Evolutionary conservation across 2,888 invertebrate species (phyloP), one percentile per base, ranked within the genome.

Genomic region (Hermodice carunculata): DNA sequence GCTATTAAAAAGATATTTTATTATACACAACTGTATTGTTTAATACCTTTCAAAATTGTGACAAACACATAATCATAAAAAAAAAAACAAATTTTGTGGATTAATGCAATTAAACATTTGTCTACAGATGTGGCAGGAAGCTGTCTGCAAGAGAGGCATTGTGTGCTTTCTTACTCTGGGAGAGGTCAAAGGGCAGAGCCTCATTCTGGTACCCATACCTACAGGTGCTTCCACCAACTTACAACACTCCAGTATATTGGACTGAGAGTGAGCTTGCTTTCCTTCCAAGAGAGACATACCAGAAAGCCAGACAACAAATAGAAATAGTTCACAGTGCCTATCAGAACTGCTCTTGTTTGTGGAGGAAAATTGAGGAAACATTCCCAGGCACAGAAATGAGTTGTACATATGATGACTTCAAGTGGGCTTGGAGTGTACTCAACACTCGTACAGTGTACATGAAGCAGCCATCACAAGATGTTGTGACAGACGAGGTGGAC

Each of bases 361-460:
- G n/a, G n/a, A n/a, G n/a, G n/a, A n/a, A n/a, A n/a, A n/a, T n/a
- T n/a, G n/a, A n/a, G n/a, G n/a, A n/a, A n/a, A n/a, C n/a, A n/a
- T n/a, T n/a, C n/a, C n/a, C n/a, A n/a, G n/a, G n/a, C n/a, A n/a
- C n/a, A n/a, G n/a, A n/a, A n/a, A n/a, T n/a, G n/a, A n/a, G n/a
- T n/a, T n/a, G n/a, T n/a, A n/a, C n/a, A n/a, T 87, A 89, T 63
- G 83, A 88, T 34, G 80, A 86, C 49, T 95, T 91, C 85, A 89
- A 90, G 77, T 94, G 93, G 93, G 92, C 92, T 14, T 95, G 93
- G 87, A 92, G 92, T 81, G 90, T 91, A 74, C 93, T 96, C 0
- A 95, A 95, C 85, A 93, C 94, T 4, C 90, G 96, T 81, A 92
- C 92, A 79, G 92, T 96, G 22, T 94, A 91, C 84, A 88, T 93